phyloP scores from a whole-genome alignment of 2,888 invertebrate genomes.

The Trissolcus japonicus region DNA sequence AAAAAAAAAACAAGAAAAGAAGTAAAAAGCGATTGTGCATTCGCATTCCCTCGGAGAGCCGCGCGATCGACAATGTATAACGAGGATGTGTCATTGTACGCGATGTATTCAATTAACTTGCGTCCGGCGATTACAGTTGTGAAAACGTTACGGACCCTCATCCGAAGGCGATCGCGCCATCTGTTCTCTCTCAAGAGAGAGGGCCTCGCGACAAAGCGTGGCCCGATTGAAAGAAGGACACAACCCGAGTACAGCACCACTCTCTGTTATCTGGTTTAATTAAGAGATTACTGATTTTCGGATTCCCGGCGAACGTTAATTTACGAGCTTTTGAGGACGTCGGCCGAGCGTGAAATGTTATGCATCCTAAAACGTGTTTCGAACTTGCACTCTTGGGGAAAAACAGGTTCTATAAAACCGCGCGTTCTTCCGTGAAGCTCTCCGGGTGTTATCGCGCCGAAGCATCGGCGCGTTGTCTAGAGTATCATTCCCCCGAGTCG shows the following conservation, averaged over 20 bases:
- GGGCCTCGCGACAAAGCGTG: constrained; percentile 1
- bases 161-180: constrained; percentile 31
- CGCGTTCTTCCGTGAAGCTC: constrained; percentile 70
- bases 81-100: constrained; percentile 26
- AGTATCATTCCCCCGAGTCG: constrained; percentile 22
- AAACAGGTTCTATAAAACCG: constrained; percentile 75
- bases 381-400: constrained; percentile 43
- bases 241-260: not conserved
- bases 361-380: constrained; percentile 68
- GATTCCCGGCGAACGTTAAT: constrained; percentile 64
- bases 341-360: constrained; percentile 68
- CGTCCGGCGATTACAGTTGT: constrained; percentile 33
- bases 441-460: constrained; percentile 60
- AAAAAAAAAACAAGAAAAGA: constrained; percentile 1
- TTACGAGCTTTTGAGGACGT: constrained; percentile 68
- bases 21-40: constrained; percentile 9
- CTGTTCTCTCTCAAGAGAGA: constrained; percentile 8
- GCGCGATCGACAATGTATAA: constrained; percentile 24
- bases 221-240: constrained; percentile 4
- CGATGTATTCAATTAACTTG: constrained; percentile 35
- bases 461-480: constrained; percentile 48
- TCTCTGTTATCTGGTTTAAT: constrained; percentile 59
- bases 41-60: constrained; percentile 1
- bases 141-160: constrained; percentile 21
- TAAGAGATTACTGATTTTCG: constrained; percentile 69